phyloP scores from a whole-genome alignment of 2,113 vertebrate genomes.

The Perca fluviatilis region DNA sequence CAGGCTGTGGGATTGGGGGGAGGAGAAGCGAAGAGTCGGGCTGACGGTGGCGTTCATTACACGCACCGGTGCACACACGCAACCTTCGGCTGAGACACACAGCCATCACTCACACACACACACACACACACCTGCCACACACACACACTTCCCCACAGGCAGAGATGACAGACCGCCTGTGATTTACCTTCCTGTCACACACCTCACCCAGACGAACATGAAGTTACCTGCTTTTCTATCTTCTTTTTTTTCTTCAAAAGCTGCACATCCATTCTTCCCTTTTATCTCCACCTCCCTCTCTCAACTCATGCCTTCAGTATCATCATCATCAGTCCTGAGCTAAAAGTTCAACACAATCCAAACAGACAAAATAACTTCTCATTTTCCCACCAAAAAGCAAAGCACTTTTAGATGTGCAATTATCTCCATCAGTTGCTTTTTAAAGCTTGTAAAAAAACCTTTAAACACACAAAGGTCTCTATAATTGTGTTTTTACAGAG shows the following conservation, averaged over 20 bases:
- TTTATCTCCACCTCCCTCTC: neutral
- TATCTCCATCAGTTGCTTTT: slow-evolving; percentile 30
- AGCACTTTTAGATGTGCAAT: neutral
- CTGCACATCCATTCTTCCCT: neutral
- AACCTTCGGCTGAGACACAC: slow-evolving; percentile 54
- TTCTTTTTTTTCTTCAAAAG: neutral
- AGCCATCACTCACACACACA: slow-evolving; percentile 60
- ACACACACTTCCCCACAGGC: slow-evolving; percentile 30
- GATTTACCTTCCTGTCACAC: slow-evolving; percentile 54
- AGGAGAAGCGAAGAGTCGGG: neutral
- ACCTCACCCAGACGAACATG: slow-evolving; percentile 20
- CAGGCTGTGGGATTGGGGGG: slow-evolving; percentile 32
- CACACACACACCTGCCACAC: slow-evolving; percentile 27
- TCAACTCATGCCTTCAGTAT: neutral
- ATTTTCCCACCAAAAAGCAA: neutral
- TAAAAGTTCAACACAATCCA: slow-evolving; percentile 4
- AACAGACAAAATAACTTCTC: slow-evolving; percentile 1
- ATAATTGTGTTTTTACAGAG: neutral
- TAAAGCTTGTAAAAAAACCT: slow-evolving; percentile 47
- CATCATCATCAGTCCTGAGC: neutral
- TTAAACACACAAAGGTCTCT: slow-evolving; percentile 17
- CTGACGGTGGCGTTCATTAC: slow-evolving; percentile 81
- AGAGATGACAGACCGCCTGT: slow-evolving; percentile 27
- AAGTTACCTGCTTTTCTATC: neutral
- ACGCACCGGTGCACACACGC: slow-evolving; percentile 77